Base-by-base conservation (phyloP, 2,888 invertebrate genomes). In the Margaritifera margaritifera region DNA sequence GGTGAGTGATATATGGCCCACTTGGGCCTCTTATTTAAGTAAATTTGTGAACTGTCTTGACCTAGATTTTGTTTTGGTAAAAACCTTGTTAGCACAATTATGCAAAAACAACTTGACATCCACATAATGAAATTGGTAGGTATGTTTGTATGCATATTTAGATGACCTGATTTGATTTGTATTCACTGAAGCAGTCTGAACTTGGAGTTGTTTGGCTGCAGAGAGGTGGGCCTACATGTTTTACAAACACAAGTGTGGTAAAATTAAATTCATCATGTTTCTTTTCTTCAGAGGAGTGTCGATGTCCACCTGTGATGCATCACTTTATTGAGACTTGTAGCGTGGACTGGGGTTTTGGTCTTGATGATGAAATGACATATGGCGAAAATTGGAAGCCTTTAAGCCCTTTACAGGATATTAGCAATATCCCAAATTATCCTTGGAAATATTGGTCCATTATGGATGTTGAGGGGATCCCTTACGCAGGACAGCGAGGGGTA, bases 381-480 rank as follows among this genome's bases (percentile, higher is more conserved):
- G 24, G 31, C 15, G 77, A 75, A 42, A 77, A 77, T 4, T 84
- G 84, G 84, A 68, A 57, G 31, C 6, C 25, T 19, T 31, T 66
- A 8, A 42, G 42, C 42, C 11, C 42, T 3, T 42, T 42, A 42
- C 42, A 15, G 15, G 42, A 42, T 42, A 15, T 42, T 42, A 62
- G 20, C 3, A 55, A 53, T 24, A n/a, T 69, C 20, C 54, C 56
- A 19, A 78, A 74, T 58, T 70, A 73, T 55, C 76, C 83, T 3
- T 85, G 85, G 85, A 62, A 63, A 19, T 83, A 81, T 64, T 65
- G 67, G 20, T 70, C 79, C 25, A 73, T 77, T 50, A 53, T 71
- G 52, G 78, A 83, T 20, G 77, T 75, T 8, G 79, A 76, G 6
- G 84, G 85, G 2, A 56, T 83, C 4, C 86, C 85, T 1, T 78